Evolutionary conservation across 2,113 vertebrate species (phyloP).

Genomic region (Pagrus major): DNA sequence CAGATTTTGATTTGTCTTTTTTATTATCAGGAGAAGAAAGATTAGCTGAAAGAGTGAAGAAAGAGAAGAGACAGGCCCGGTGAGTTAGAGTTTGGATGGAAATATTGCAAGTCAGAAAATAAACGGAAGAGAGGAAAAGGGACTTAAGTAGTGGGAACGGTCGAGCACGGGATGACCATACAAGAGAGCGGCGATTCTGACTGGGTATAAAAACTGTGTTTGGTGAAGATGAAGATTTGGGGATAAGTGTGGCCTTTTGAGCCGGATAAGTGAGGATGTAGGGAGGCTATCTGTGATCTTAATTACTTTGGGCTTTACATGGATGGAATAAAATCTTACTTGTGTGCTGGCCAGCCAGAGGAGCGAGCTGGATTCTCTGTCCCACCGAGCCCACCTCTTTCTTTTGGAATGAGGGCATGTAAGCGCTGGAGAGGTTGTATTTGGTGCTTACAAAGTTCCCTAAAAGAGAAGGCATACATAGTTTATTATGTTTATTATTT

Average conservation of each 20-base stretch:
- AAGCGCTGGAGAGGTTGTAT: conserved; percentile 87
- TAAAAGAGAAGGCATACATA: conserved; percentile 67
- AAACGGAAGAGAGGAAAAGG: conserved; percentile 37
- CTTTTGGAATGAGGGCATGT: conserved; percentile 92
- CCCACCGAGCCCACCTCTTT: conserved; percentile 94
- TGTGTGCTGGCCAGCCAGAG: conserved; percentile 83
- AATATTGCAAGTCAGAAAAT: not conserved
- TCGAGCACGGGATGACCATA: not conserved
- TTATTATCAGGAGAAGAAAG: conserved; percentile 83
- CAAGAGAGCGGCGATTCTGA: not conserved
- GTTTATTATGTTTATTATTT: not conserved
- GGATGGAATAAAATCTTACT: conserved; percentile 80
- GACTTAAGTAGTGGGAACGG: not conserved
- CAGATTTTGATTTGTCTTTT: conserved; percentile 83
- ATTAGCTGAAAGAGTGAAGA: conserved; percentile 75
- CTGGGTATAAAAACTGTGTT: not conserved
- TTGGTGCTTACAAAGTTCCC: conserved; percentile 88
- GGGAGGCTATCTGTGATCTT: not conserved
- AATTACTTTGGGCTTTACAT: not conserved
- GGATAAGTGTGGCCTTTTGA: not conserved
- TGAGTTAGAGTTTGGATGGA: conserved; percentile 12
- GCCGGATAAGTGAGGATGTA: not conserved
- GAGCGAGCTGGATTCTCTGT: conserved; percentile 93
- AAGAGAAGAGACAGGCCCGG: conserved; percentile 28
- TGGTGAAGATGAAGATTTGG: not conserved